Percentiles rank a stretch among this genome's conserved stretches.
Conservation (phyloP, 2,113 vertebrate species). For the Emberiza fucata region DNA sequence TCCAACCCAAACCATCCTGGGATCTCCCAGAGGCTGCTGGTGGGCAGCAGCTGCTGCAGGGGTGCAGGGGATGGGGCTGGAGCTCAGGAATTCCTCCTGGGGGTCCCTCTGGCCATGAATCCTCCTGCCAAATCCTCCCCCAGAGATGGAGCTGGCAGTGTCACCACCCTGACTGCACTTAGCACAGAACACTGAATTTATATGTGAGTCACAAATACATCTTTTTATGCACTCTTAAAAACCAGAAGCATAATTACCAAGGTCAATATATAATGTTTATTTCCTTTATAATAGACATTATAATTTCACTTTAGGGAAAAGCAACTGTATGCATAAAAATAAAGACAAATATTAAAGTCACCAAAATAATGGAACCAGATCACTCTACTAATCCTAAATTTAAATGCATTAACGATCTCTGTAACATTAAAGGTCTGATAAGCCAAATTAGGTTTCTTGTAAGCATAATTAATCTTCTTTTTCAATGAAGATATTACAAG, state of each 20-base stretch:
- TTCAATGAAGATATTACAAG: slow-evolving; percentile 83
- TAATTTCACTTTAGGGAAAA: slow-evolving; percentile 75
- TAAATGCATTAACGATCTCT: slow-evolving; percentile 78
- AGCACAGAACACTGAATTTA: slow-evolving; percentile 48
- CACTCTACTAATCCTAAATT: slow-evolving; percentile 78
- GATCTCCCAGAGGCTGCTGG: not conserved
- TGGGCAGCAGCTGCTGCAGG: not conserved
- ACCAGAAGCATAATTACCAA: slow-evolving; percentile 76
- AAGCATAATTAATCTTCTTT: slow-evolving; percentile 84
- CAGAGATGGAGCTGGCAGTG: not conserved
- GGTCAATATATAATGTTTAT: slow-evolving; percentile 83
- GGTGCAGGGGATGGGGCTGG: not conserved
- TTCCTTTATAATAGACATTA: slow-evolving; percentile 75
- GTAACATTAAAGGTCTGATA: slow-evolving; percentile 83
- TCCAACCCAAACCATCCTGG: not conserved
- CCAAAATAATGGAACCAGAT: slow-evolving; percentile 75
- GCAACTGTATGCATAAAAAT: slow-evolving; percentile 77
- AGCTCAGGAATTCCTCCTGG: not conserved
- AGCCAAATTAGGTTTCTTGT: slow-evolving; percentile 84
- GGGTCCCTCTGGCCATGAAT: not conserved
- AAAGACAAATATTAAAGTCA: slow-evolving; percentile 79
- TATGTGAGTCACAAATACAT: slow-evolving; percentile 60
- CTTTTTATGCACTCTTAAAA: slow-evolving; percentile 76
- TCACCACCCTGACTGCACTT: not conserved
- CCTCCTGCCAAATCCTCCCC: not conserved